A percentile compares a stretch with the other conserved stretches of the same genome.
Evolutionary conservation across 1,140 invertebrate species (phyloP).

Genomic region (Latrodectus geometricus): DNA sequence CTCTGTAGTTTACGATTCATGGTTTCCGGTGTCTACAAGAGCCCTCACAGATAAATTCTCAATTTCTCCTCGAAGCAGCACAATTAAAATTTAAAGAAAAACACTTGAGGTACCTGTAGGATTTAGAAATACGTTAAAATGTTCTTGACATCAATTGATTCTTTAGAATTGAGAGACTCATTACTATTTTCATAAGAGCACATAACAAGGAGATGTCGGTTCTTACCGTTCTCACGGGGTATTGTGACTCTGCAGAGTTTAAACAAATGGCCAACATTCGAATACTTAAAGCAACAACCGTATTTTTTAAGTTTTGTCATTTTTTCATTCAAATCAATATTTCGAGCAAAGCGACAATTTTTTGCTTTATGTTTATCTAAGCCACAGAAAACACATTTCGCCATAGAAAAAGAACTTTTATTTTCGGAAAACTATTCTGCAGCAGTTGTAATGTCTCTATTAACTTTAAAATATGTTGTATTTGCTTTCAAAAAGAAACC

Average conservation of each 20-base stretch:
- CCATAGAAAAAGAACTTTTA: background rate
- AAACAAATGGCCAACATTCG: background rate
- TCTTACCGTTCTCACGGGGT: background rate
- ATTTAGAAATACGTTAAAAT: background rate
- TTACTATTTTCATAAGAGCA: background rate
- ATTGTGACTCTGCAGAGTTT: background rate
- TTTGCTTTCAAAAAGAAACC: background rate
- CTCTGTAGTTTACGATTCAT: background rate
- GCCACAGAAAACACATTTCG: background rate
- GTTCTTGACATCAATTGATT: background rate
- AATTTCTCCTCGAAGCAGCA: background rate
- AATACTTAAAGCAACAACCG: no score
- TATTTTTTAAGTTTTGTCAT: background rate
- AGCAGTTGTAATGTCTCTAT: background rate
- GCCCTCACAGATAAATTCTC: background rate
- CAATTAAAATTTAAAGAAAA: background rate
- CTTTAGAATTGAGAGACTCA: background rate
- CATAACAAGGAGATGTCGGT: background rate
- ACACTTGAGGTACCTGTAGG: background rate
- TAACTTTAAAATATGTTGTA: background rate
- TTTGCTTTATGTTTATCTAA: background rate
- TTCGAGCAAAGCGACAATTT: background rate
- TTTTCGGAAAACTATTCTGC: background rate
- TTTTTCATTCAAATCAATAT: conserved; percentile 1
- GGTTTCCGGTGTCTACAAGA: background rate